Evolutionary conservation across 2,888 invertebrate species (phyloP).

Genomic region (Lycophotia porphyrea): DNA sequence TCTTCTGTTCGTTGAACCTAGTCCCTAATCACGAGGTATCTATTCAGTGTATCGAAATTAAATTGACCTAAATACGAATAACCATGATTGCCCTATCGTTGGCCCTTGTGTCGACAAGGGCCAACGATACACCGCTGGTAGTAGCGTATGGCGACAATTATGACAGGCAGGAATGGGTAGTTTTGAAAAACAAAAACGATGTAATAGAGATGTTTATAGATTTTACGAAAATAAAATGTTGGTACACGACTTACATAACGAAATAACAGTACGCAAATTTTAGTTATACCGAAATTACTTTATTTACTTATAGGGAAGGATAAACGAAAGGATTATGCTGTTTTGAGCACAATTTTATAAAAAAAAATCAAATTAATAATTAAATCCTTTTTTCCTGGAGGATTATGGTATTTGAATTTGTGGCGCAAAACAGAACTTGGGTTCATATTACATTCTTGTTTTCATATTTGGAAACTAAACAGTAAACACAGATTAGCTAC

Average conservation of each 20-base stretch:
- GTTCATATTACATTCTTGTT: neutral
- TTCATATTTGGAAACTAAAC: neutral
- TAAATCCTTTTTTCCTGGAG: neutral
- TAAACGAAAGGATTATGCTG: too few species aligned
- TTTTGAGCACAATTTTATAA: neutral
- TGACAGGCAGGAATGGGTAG: neutral
- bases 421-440: neutral
- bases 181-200: neutral
- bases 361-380: neutral
- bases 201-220: neutral
- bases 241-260: neutral
- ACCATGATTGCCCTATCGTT: neutral
- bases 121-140: too few species aligned
- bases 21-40: conserved; percentile 15
- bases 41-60: conserved; percentile 33
- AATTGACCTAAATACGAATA: conserved; percentile 22
- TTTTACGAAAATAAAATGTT: neutral
- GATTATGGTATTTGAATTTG: too few species aligned
- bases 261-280: too few species aligned
- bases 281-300: too few species aligned
- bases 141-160: neutral
- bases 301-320: too few species aligned
- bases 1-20: conserved; percentile 12
- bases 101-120: neutral
- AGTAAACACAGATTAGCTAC: neutral